A percentile compares a stretch with the other conserved stretches of the same genome.
Evolutionary conservation across 2,797 vertebrate species (phyloP).

Genomic region (Malacoctenus gilli): DNA sequence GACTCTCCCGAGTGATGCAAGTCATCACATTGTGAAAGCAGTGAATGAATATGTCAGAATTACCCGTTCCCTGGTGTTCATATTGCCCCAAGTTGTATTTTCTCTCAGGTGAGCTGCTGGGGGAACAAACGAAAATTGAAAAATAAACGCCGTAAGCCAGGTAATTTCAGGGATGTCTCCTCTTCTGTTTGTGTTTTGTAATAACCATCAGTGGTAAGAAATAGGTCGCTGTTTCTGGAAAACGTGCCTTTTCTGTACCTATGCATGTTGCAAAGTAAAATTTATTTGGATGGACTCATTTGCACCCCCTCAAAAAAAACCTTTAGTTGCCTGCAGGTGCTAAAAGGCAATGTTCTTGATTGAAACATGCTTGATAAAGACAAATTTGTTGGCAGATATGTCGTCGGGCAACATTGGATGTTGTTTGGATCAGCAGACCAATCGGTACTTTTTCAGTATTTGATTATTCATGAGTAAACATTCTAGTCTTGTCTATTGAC

Average conservation of each 20-base stretch:
- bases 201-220: too few species aligned
- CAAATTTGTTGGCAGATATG: slow-evolving; percentile 3
- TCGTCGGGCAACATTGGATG: slow-evolving; percentile 16
- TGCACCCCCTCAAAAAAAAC: too few species aligned
- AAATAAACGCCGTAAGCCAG: slow-evolving; percentile 17
- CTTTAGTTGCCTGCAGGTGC: not conserved
- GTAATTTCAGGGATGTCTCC: not conserved
- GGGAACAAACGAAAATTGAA: slow-evolving; percentile 26
- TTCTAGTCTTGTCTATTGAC: slow-evolving; percentile 33
- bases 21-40: slow-evolving; percentile 30
- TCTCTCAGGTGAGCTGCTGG: slow-evolving; percentile 9
- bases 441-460: slow-evolving; percentile 47
- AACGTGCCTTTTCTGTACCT: too few species aligned
- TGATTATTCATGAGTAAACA: slow-evolving; percentile 57
- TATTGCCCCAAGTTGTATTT: slow-evolving; percentile 36
- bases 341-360: too few species aligned
- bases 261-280: too few species aligned
- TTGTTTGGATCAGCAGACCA: slow-evolving; percentile 36
- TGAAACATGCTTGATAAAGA: slow-evolving; percentile 14
- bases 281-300: too few species aligned
- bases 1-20: slow-evolving; percentile 7
- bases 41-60: slow-evolving; percentile 34
- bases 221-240: too few species aligned
- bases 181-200: not conserved
- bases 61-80: slow-evolving; percentile 24